Evolutionary conservation across 2,113 vertebrate species (phyloP), one percentile per base, ranked within the genome.

Genomic region (Aegotheles bennettii): DNA sequence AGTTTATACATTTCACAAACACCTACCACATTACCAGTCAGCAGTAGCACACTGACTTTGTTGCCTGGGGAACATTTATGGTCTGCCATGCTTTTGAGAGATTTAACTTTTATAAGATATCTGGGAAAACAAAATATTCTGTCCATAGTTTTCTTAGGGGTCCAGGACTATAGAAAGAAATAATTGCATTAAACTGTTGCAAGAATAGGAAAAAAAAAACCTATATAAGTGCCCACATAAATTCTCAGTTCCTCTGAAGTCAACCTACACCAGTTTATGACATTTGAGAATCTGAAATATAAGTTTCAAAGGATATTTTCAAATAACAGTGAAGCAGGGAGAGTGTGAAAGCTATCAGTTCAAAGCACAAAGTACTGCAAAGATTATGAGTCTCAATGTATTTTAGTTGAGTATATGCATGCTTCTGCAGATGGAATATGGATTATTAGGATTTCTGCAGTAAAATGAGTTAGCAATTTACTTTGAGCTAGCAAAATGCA

Each of bases 1-100:
- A 87, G 57, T 80, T 79, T 69, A 82, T 76, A 16, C 23, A 6
- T 64, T 87, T 84, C 80, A n/a, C 53, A 85, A 68, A 77, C 76
- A 79, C 84, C 90, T 77, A 95, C 79, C 33, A 70, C 18, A 10
- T 53, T 65, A 82, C 51, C 60, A 90, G 28, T 64, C 56, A 79
- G 56, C 31, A 86, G 38, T 6, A 79, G 26, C 20, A 38, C 31
- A 33, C 25, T 43, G 65, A 35, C 25, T 92, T 59, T 3, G 82
- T 96, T 96, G 76, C 87, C 91, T 92, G 87, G 92, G 89, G 81
- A 96, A 95, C 79, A 21, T 74, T 87, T 69, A 94, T 3, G 2
- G 65, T n/a, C 54, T 77, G 54, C 48, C 24, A 90, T 1, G 2
- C 31, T 92, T 93, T 89, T 47, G 59, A 89, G 53, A 78, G 40